A percentile compares a stretch with the other conserved stretches of the same genome.
Evolutionary conservation across 2,113 vertebrate species (phyloP).

Genomic region (Grus americana): DNA sequence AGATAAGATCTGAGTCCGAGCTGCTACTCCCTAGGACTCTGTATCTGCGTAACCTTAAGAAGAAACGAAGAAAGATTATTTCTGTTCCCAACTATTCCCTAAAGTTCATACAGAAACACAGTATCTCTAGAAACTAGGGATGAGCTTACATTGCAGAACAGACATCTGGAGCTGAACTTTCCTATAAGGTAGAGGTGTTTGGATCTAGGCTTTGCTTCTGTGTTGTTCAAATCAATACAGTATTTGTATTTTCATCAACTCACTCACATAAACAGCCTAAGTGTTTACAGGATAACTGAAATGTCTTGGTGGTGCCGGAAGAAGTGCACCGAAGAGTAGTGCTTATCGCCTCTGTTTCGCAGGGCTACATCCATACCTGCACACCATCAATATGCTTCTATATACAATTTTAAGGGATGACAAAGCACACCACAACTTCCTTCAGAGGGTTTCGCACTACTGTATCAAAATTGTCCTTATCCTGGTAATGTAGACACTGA

Average conservation of each 20-base stretch:
- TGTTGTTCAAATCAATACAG: background rate
- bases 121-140: background rate
- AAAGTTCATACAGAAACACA: background rate
- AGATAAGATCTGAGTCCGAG: slow-evolving; percentile 94
- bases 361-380: background rate
- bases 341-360: background rate
- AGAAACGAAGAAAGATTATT: slow-evolving; percentile 67
- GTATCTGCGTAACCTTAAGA: slow-evolving; percentile 86
- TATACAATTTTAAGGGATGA: background rate
- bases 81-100: background rate
- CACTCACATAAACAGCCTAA: background rate
- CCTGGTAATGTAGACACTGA: background rate
- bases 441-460: background rate
- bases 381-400: background rate
- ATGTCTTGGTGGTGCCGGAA: background rate
- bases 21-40: slow-evolving; percentile 90
- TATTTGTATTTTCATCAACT: background rate
- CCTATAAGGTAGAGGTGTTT: background rate
- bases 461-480: background rate
- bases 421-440: background rate
- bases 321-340: background rate
- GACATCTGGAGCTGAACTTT: background rate
- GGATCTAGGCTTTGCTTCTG: background rate
- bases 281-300: background rate
- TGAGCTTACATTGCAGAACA: background rate